Conservation (phyloP, 2,113 vertebrate genomes). For the Melanocharis versteri region DNA sequence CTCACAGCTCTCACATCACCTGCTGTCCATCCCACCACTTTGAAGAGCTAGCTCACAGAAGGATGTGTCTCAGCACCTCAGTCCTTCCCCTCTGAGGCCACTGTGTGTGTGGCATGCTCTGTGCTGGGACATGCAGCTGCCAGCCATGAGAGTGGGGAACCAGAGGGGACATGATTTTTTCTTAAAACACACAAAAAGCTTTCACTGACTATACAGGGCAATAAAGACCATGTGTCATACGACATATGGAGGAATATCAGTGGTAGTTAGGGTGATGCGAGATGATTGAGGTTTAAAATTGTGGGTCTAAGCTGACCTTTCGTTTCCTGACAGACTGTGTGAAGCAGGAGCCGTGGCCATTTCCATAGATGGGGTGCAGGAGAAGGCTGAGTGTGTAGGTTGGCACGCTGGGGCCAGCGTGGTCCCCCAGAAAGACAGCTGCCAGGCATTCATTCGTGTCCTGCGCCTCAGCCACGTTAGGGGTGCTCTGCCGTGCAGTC, state of each 20-base stretch:
- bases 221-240: background rate
- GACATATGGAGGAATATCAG: background rate
- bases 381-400: background rate
- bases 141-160: background rate
- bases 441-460: background rate
- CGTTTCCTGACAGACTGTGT: background rate
- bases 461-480: background rate
- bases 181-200: background rate
- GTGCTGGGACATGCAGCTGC: background rate
- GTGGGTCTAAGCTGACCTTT: background rate
- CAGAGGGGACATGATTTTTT: background rate
- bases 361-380: background rate
- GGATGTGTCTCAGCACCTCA: background rate
- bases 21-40: background rate
- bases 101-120: background rate
- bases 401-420: background rate
- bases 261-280: background rate
- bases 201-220: background rate
- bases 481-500: background rate
- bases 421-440: background rate
- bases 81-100: background rate
- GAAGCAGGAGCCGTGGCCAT: background rate
- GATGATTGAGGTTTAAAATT: background rate
- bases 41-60: background rate
- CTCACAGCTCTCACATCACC: background rate